Percentiles rank a stretch among this genome's conserved stretches.
Conservation (phyloP, 2,113 vertebrate species). For the Erinaceus europaeus region DNA sequence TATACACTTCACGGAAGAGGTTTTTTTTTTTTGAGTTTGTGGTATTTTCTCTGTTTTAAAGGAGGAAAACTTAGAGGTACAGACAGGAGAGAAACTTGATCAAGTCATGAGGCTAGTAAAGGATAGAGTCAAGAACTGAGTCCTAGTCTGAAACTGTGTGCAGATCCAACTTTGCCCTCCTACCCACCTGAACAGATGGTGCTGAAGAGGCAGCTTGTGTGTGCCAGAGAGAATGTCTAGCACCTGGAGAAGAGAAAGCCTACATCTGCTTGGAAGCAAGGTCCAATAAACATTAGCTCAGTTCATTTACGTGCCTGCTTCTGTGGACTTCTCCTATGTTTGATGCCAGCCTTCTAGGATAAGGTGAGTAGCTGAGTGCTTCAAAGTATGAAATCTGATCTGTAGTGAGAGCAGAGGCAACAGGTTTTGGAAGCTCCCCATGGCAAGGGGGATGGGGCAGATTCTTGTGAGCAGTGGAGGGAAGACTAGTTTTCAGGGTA, state of each 20-base stretch:
- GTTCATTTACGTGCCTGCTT: background rate
- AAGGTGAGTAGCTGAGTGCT: background rate
- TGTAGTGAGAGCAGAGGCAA: background rate
- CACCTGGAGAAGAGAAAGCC: background rate
- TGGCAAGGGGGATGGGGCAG: background rate
- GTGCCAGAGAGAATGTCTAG: background rate
- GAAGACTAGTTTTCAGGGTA: background rate
- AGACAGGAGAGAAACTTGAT: background rate
- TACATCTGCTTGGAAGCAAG: too few relatives aligned
- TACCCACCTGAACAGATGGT: background rate
- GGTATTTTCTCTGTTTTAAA: conserved; percentile 35
- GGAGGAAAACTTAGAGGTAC: background rate
- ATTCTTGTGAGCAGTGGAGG: background rate
- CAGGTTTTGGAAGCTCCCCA: background rate
- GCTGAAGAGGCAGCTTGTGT: background rate
- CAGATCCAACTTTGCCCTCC: rapidly evolving
- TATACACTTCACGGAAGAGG: too few relatives aligned
- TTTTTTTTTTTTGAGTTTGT: too few relatives aligned
- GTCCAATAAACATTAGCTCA: background rate
- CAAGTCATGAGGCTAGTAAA: too few relatives aligned
- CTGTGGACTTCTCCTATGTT: background rate
- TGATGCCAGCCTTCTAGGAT: too few relatives aligned
- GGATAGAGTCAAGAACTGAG: too few relatives aligned
- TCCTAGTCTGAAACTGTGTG: rapidly evolving
- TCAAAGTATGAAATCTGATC: background rate